Percentiles rank a stretch among this genome's conserved stretches.
phyloP scores from a whole-genome alignment of 1,140 invertebrate genomes.

The Plodia interpunctella region DNA sequence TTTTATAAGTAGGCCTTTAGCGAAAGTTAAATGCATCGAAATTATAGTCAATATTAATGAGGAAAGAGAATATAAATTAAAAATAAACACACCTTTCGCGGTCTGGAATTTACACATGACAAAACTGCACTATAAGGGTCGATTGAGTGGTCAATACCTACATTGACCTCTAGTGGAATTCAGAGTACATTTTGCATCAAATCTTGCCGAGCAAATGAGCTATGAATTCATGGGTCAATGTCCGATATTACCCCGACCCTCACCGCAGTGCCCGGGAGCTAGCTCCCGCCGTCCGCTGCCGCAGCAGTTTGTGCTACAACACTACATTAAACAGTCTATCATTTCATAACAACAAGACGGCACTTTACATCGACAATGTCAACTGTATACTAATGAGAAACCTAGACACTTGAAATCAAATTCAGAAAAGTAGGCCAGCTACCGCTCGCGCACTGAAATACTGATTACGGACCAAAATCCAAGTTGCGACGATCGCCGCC shows the following conservation, averaged over 20 bases:
- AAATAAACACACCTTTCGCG: conserved; percentile 15
- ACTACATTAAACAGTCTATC: conserved; percentile 36
- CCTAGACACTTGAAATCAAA: conserved; percentile 9
- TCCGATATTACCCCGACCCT: no score
- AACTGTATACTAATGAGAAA: conserved; percentile 25
- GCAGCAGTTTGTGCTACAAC: conserved; percentile 37
- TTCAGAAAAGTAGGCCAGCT: conserved; percentile 32
- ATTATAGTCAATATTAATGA: conserved; percentile 27
- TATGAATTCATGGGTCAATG: no score
- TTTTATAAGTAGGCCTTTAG: conserved; percentile 56
- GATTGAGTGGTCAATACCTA: background rate
- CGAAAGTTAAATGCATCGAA: conserved; percentile 61
- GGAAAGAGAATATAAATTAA: conserved; percentile 17
- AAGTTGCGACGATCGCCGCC: conserved; percentile 15
- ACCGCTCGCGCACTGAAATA: conserved; percentile 24
- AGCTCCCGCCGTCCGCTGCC: no score
- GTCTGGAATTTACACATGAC: conserved; percentile 21
- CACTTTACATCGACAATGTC: conserved; percentile 17
- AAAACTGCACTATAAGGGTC: background rate
- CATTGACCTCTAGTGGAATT: no score
- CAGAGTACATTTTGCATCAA: no score
- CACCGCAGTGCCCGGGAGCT: no score
- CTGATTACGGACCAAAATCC: conserved; percentile 19
- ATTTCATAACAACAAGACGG: conserved; percentile 24
- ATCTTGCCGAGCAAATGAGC: no score